Evolutionary conservation across 2,888 invertebrate genomes (phyloP).

Genomic region (Chalcosyrphus nemorum): DNA sequence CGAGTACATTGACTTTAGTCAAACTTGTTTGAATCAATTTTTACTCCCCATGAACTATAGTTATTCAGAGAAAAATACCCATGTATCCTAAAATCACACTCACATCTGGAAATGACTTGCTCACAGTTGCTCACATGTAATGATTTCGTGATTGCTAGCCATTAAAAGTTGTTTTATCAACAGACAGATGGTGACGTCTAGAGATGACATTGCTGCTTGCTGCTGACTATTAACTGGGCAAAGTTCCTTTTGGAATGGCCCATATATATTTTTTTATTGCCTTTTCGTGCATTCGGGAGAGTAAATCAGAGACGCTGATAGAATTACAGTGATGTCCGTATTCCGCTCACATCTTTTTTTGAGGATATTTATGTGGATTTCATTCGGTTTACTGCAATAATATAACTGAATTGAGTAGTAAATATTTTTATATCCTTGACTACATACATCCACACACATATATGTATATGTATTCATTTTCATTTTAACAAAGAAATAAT

Average conservation of each 20-base stretch:
- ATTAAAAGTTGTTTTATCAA: slow-evolving; percentile 23
- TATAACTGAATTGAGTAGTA: slow-evolving; percentile 17
- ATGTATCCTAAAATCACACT: neutral
- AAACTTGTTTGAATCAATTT: too few species aligned
- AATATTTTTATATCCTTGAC: slow-evolving; percentile 14
- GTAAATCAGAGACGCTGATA: slow-evolving; percentile 18
- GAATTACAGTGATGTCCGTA: slow-evolving; percentile 5
- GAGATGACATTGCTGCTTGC: slow-evolving; percentile 9
- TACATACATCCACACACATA: too few species aligned
- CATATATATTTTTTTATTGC: slow-evolving; percentile 23
- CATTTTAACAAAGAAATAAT: too few species aligned
- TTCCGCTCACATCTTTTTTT: slow-evolving; percentile 3
- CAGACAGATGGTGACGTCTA: slow-evolving; percentile 29
- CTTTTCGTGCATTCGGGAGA: neutral
- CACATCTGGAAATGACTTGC: neutral
- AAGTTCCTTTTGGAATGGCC: slow-evolving; percentile 2
- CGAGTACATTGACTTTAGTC: neutral
- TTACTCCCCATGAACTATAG: too few species aligned
- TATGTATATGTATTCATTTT: too few species aligned
- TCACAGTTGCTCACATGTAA: slow-evolving; percentile 6
- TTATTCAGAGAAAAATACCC: neutral
- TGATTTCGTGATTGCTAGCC: slow-evolving; percentile 3
- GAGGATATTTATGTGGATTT: slow-evolving; percentile 25
- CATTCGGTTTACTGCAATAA: slow-evolving; percentile 20
- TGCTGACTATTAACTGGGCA: slow-evolving; percentile 7